Base-by-base conservation (phyloP, 2,113 vertebrate species). In the Burhinus oedicnemus region DNA sequence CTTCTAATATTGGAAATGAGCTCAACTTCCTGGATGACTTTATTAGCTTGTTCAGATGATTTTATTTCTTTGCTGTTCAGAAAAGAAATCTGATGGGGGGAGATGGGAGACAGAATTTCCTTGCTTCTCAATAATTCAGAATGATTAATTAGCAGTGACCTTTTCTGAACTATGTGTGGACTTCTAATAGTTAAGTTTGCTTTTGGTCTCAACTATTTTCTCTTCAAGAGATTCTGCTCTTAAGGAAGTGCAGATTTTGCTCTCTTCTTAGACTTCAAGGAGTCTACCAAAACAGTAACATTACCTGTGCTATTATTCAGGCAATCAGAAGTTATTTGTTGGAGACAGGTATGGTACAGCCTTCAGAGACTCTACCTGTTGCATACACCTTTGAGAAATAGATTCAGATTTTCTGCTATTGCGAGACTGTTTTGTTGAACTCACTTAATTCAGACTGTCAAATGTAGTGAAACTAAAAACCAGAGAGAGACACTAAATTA, bases 21-120 rank as follows among this genome's bases (percentile, higher is more conserved):
- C 79, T 97, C 96, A 97, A 10, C 68, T 96, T 97, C 96, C 96
- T 95, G 74, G 74, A 95, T 77, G 62, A 77, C 85, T 97, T 96
- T 86, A 96, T 96, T 90, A 95, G 75, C 84, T 87, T 85, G 30
- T 82, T 94, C 61, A 83, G 69, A 69, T 8, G 0, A 68, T 91
- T 93, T 93, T 87, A 68, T 52, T 60, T 85, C 65, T 85, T 91
- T 61, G 21, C n/a, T 81, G 42, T 78, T 92, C 80, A 87, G 60
- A 90, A 89, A 83, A 83, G 10, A 66, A 81, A 87, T 60, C 29
- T 66, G 77, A 89, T 54, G 44, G 49, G 12, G 26, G 23, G 4
- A 82, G 89, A 68, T 16, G 14, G 16, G 26, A 89, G 44, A 65
- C 7, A 23, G 13, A 45, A 82, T 82, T 82, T 93, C 81, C 65